Base-by-base conservation (phyloP, 2,888 invertebrate genomes). In the Pteria penguin region DNA sequence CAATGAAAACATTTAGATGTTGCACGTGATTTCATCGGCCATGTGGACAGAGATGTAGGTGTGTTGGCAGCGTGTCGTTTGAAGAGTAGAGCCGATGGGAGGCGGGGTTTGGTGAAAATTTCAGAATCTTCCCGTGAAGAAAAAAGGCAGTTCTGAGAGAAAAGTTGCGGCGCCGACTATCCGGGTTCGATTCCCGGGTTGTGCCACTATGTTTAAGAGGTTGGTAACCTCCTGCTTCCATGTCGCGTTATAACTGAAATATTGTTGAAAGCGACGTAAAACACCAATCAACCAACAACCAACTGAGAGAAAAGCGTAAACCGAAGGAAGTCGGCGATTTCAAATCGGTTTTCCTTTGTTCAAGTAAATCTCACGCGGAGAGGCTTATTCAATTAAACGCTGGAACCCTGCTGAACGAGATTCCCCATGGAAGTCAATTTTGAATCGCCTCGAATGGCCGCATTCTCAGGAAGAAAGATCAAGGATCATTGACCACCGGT, bases 291-390 rank as follows among this genome's bases (percentile, higher is more conserved):
- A n/a, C n/a, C n/a, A n/a, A n/a, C n/a, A n/a, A n/a, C n/a, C n/a
- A n/a, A n/a, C n/a, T n/a, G 2, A 31, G 68, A 33, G 54, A 58
- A 1, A 58, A 69, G 24, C 33, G 57, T 22, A 57, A 60, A 32
- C 33, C 58, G 18, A 24, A 26, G n/a, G 58, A 33, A 33, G 14
- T 26, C 2, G 36, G 2, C 8, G 36, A 22, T 1, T 69, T 33
- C 36, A 69, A 58, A 33, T 32, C 31, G 2, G 60, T 60, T 31
- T 69, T 69, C 29, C 32, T 69, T 24, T 31, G 58, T 33, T 22
- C 33, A 4, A 32, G 55, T 0, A 69, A 69, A 60, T 69, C 69
- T 8, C 60, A 69, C 27, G 60, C 58, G 24, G 69, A 69, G 27
- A 24, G 58, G 29, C 55, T 69, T 18, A 32, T 54, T 22, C 54